A percentile compares a stretch with the other conserved stretches of the same genome.
phyloP scores from a whole-genome alignment of 2,797 vertebrate species.

The Acipenser oxyrinchus region DNA sequence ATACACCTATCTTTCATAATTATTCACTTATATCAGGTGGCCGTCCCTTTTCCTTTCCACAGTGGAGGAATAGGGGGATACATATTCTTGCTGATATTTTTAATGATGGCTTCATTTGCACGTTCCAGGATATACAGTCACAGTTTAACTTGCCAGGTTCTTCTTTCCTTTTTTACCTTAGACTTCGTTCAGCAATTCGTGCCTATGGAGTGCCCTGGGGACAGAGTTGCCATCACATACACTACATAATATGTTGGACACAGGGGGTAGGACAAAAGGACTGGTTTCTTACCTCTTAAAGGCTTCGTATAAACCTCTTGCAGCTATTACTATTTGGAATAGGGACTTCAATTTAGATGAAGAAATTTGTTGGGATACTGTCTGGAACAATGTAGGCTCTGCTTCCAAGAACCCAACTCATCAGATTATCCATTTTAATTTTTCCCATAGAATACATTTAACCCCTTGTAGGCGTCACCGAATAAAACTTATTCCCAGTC shows the following conservation, averaged over 20 bases:
- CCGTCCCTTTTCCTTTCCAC: not conserved
- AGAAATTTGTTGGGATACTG: not conserved
- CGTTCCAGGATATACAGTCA: slow-evolving; percentile 14
- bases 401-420: slow-evolving; percentile 5
- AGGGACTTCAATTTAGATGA: slow-evolving; percentile 9
- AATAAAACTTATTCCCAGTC: not conserved
- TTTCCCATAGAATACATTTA: not conserved
- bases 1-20: slow-evolving; percentile 1
- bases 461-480: not conserved
- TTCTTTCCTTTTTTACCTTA: slow-evolving; percentile 12
- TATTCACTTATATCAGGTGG: slow-evolving; percentile 4
- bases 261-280: too few species aligned
- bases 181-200: not conserved
- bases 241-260: not conserved
- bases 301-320: not conserved
- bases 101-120: slow-evolving; percentile 6
- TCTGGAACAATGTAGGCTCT: not conserved
- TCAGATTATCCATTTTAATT: slow-evolving; percentile 9
- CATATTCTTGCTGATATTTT: slow-evolving; percentile 1
- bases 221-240: not conserved
- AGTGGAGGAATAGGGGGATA: not conserved
- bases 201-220: slow-evolving; percentile 4
- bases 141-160: slow-evolving; percentile 3
- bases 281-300: not conserved
- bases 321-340: not conserved